Base-by-base conservation (phyloP, 2,113 vertebrate genomes). In the Boleophthalmus pectinirostris region DNA sequence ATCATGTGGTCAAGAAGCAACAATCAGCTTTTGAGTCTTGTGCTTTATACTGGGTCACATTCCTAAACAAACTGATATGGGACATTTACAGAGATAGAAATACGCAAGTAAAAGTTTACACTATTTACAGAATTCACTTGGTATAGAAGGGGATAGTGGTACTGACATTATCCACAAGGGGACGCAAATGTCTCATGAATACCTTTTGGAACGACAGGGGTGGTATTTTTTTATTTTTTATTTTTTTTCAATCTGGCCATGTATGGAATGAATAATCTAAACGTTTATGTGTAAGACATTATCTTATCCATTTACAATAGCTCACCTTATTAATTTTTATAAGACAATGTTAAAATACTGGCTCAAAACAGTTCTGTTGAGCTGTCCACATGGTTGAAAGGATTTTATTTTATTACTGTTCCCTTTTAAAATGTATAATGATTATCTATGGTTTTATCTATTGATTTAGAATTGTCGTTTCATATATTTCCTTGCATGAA, bases 1-100 rank as follows among this genome's bases (percentile, higher is more conserved):
- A 56, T 86, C 86, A 89, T 87, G 83, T 78, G 89, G 60, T 35
- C 72, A 47, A 3, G 9, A 45, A 72, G 45, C 74, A 79, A 89
- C 79, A 77, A 77, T 15, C 46, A 33, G 60, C 77, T 61, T 72
- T 73, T 88, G 58, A 84, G 43, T 3, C 0, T 58, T 15, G 56
- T 25, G n/a, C 56, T 65, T 2, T 0, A 11, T 25, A 10, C 49
- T 45, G 43, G 69, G 38, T 79, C 78, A 75, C 58, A 79, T 82
- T 79, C 15, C 23, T 61, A 35, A 25, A 57, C n/a, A 10, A 33
- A 13, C 43, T 1, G 29, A 69, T 43, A 58, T 67, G 60, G 68
- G 35, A 67, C 54, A 25, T 33, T 18, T 15, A 33, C 15, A 69
- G 16, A 76, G 33, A 16, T 68, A 5, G 11, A 15, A 2, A 7